Conservation (phyloP, 2,888 invertebrate species). For the Lymantria monacha region DNA sequence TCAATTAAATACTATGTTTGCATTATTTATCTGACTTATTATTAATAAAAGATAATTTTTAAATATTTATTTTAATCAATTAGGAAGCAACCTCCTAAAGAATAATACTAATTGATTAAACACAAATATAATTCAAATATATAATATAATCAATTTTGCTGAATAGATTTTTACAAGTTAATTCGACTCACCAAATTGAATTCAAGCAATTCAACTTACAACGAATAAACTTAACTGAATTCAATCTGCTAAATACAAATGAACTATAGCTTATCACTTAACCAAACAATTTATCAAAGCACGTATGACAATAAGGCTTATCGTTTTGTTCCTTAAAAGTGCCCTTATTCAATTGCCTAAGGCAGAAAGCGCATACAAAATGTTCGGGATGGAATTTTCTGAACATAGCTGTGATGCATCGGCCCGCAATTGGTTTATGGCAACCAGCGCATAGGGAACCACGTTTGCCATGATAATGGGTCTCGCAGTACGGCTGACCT, state of each 20-base stretch:
- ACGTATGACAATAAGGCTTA: constrained; percentile 98
- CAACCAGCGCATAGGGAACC: constrained; percentile 99
- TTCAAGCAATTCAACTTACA: not conserved
- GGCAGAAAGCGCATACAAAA: constrained; percentile 99
- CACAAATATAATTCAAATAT: too few species aligned
- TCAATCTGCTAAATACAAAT: not conserved
- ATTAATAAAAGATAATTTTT: too few species aligned
- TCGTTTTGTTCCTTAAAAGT: constrained; percentile 99
- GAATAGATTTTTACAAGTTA: not conserved
- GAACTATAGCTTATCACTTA: constrained; percentile 56
- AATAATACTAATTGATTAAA: too few species aligned
- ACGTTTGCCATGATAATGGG: constrained; percentile 98
- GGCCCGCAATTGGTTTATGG: constrained; percentile 97
- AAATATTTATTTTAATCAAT: too few species aligned
- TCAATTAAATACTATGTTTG: too few species aligned
- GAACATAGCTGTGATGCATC: constrained; percentile 99
- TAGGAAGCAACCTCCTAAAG: too few species aligned
- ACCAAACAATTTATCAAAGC: constrained; percentile 98
- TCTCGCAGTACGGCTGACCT: constrained; percentile 98
- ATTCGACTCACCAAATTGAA: not conserved
- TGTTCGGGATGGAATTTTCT: constrained; percentile 99
- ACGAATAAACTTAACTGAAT: not conserved
- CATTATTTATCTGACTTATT: too few species aligned
- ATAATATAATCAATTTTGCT: too few species aligned
- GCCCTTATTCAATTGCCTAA: constrained; percentile 98